Percentiles rank a stretch among this genome's conserved stretches.
phyloP scores from a whole-genome alignment of 2,113 vertebrate species.

The Ammodytes marinus region DNA sequence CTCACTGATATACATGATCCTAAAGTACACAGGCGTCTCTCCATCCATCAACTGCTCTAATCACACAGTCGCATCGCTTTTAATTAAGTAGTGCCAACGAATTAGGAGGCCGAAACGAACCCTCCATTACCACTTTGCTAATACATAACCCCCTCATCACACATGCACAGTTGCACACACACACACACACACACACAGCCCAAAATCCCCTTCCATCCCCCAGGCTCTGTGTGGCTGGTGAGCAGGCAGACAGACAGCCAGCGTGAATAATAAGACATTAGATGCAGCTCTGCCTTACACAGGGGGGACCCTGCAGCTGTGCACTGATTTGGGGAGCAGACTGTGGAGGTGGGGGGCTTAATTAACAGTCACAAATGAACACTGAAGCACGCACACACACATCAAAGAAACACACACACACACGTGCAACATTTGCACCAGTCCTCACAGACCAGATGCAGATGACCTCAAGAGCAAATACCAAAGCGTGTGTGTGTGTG shows the following conservation, averaged over 20 bases:
- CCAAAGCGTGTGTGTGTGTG: neutral
- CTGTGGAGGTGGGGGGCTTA: slow-evolving; percentile 31
- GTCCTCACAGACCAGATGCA: slow-evolving; percentile 50
- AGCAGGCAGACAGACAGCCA: slow-evolving; percentile 79
- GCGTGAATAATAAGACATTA: slow-evolving; percentile 81
- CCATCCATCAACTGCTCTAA: slow-evolving; percentile 72
- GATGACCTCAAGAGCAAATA: slow-evolving; percentile 34
- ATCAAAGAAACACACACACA: slow-evolving; percentile 13
- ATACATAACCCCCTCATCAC: slow-evolving; percentile 67
- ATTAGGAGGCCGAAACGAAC: slow-evolving; percentile 67
- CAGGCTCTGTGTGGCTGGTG: slow-evolving; percentile 64
- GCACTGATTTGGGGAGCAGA: slow-evolving; percentile 66
- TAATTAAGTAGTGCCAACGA: slow-evolving; percentile 74
- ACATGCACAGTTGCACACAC: slow-evolving; percentile 22
- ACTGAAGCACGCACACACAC: slow-evolving; percentile 30
- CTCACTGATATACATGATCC: slow-evolving; percentile 35
- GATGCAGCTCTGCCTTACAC: slow-evolving; percentile 63
- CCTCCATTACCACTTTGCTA: slow-evolving; percentile 68
- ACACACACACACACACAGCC: slow-evolving; percentile 33
- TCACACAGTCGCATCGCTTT: slow-evolving; percentile 70
- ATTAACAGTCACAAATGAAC: slow-evolving; percentile 72
- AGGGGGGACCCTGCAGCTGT: slow-evolving; percentile 75
- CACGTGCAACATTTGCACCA: neutral
- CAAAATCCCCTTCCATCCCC: slow-evolving; percentile 53
- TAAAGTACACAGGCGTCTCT: slow-evolving; percentile 57